Evolutionary conservation across 2,113 vertebrate genomes (phyloP).

Genomic region (Hyla sarda): DNA sequence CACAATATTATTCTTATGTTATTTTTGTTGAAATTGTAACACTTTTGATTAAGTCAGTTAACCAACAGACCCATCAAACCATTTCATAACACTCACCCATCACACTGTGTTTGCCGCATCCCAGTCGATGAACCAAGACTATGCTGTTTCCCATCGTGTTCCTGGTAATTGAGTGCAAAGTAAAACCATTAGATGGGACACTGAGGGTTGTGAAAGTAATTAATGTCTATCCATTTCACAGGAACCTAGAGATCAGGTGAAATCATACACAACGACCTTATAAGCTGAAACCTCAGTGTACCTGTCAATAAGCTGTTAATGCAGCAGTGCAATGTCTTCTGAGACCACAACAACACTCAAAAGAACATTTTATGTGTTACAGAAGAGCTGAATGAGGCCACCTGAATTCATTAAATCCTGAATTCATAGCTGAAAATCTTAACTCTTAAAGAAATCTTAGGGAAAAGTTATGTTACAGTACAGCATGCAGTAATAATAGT

Average conservation of each 20-base stretch:
- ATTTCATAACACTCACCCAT: slow-evolving; percentile 39
- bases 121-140: slow-evolving; percentile 44
- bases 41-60: slow-evolving; percentile 31
- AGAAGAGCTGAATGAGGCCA: not conserved
- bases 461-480: not conserved
- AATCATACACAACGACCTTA: slow-evolving; percentile 45
- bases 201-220: slow-evolving; percentile 53
- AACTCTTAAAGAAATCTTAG: not conserved
- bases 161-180: slow-evolving; percentile 58
- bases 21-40: not conserved
- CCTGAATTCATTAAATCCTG: not conserved
- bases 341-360: slow-evolving; percentile 17
- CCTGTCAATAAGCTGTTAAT: slow-evolving; percentile 50
- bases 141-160: slow-evolving; percentile 55
- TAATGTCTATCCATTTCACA: slow-evolving; percentile 46
- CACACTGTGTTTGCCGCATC: slow-evolving; percentile 24
- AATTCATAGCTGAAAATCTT: not conserved
- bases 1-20: slow-evolving; percentile 2
- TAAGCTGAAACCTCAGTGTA: slow-evolving; percentile 29
- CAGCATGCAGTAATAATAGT: not conserved
- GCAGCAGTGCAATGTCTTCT: not conserved
- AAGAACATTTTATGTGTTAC: slow-evolving; percentile 27
- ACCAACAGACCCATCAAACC: slow-evolving; percentile 22
- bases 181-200: slow-evolving; percentile 44
- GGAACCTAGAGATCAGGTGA: slow-evolving; percentile 40